phyloP scores from a whole-genome alignment of 2,888 invertebrate genomes.

The Conistra vaccinii region DNA sequence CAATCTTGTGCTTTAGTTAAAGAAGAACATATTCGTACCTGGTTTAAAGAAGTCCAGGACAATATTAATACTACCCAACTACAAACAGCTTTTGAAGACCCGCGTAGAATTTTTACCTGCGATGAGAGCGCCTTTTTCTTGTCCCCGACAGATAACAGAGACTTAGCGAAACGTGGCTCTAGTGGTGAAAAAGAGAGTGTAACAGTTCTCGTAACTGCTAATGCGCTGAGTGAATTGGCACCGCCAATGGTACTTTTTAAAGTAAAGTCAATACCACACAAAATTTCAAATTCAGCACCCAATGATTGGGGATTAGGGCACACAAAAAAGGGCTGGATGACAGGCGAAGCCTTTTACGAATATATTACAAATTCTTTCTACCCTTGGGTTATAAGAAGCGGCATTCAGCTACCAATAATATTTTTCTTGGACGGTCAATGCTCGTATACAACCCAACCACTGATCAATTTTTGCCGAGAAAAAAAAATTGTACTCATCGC shows the following conservation, averaged over 20 bases:
- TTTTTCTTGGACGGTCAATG: neutral
- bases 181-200: neutral
- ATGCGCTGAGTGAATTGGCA: constrained; percentile 6
- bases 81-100: neutral
- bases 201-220: constrained; percentile 1
- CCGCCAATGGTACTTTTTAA: constrained; percentile 5
- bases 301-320: neutral
- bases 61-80: constrained; percentile 6
- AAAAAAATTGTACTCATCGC: neutral
- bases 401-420: neutral
- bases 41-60: constrained; percentile 26
- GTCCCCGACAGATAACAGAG: neutral
- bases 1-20: neutral
- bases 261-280: neutral
- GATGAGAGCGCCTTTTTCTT: neutral
- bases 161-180: neutral
- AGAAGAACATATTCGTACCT: constrained; percentile 15
- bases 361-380: neutral
- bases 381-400: constrained; percentile 7
- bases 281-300: neutral
- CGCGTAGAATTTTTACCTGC: neutral
- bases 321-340: neutral
- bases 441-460: neutral
- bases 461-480: neutral
- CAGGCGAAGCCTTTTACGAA: constrained; percentile 3